These are phyloP conservation scores for Aplocera efformata DNA, from an alignment of 2,888 invertebrate genomes.

Conservation along the genomic window DNA sequence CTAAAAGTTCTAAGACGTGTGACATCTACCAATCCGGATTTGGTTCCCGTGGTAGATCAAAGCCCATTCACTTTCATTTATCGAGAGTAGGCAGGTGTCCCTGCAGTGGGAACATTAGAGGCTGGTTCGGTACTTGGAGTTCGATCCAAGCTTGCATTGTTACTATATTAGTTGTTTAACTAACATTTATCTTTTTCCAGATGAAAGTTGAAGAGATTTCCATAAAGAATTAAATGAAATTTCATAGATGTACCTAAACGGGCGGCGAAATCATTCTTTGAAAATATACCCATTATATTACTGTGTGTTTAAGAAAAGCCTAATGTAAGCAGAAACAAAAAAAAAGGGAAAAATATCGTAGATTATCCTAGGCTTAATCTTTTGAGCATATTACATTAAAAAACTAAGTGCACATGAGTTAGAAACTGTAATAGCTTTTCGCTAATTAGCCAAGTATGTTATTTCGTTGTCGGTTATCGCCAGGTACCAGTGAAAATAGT, in stretches of 20 bases:
- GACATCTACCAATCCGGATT: no score
- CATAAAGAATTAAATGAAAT: conserved; percentile 74
- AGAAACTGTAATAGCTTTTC: conserved; percentile 68
- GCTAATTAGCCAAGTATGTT: conserved; percentile 60
- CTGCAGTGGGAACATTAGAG: no score
- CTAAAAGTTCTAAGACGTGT: no score
- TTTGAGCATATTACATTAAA: conserved; percentile 70
- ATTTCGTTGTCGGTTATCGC: conserved; percentile 54
- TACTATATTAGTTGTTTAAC: no score
- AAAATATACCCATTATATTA: conserved; percentile 71
- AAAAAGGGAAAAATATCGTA: conserved; percentile 63
- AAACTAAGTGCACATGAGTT: conserved; percentile 76
- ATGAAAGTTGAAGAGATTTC: conserved; percentile 79
- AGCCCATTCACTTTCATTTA: no score
- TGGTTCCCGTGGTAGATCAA: no score
- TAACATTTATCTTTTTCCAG: conserved; percentile 50
- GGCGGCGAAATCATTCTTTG: conserved; percentile 69
- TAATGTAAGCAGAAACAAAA: conserved; percentile 73
- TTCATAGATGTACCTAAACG: conserved; percentile 74
- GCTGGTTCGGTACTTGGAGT: no score
- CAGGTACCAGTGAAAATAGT: conserved; percentile 59
- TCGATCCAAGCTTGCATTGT: no score
- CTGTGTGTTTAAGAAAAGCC: conserved; percentile 72
- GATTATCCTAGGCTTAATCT: conserved; percentile 73
- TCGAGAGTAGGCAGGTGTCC: no score